Evolutionary conservation across 2,888 invertebrate genomes (phyloP).

Genomic region (Drosophila kambysellisi): DNA sequence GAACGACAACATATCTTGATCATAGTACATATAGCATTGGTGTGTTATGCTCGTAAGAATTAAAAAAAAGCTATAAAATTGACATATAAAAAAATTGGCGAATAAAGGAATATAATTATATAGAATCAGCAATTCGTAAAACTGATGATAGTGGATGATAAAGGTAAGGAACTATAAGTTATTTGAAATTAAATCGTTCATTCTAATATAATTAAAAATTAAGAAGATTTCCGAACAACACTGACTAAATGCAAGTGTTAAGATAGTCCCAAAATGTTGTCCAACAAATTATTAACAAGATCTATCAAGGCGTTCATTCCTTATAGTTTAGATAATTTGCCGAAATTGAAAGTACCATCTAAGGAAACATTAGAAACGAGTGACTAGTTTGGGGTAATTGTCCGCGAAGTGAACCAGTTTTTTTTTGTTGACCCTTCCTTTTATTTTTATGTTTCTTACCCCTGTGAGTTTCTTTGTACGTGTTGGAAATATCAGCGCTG

Average conservation of each 20-base stretch:
- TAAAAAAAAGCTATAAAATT: neutral
- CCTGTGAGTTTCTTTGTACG: constrained; percentile 12
- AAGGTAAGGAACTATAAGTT: neutral
- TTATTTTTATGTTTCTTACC: constrained; percentile 12
- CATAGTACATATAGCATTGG: no score
- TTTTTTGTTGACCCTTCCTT: constrained; percentile 16
- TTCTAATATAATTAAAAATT: no score
- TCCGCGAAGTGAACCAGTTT: constrained; percentile 21
- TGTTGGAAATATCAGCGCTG: constrained; percentile 6
- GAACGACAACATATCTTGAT: no score
- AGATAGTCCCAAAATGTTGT: neutral
- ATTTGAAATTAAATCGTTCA: neutral
- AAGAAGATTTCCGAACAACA: neutral
- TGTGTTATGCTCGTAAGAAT: no score
- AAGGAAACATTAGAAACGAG: neutral
- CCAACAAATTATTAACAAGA: neutral
- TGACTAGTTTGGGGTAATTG: constrained; percentile 4
- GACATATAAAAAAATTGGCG: neutral
- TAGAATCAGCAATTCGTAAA: no score
- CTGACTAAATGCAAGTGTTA: neutral
- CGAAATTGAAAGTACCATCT: constrained; percentile 32
- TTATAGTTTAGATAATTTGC: neutral
- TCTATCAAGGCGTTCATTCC: neutral
- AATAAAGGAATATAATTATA: no score
- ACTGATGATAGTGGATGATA: no score